Evolutionary conservation across 2,888 invertebrate genomes (phyloP).

Genomic region (Plagodis dolabraria): DNA sequence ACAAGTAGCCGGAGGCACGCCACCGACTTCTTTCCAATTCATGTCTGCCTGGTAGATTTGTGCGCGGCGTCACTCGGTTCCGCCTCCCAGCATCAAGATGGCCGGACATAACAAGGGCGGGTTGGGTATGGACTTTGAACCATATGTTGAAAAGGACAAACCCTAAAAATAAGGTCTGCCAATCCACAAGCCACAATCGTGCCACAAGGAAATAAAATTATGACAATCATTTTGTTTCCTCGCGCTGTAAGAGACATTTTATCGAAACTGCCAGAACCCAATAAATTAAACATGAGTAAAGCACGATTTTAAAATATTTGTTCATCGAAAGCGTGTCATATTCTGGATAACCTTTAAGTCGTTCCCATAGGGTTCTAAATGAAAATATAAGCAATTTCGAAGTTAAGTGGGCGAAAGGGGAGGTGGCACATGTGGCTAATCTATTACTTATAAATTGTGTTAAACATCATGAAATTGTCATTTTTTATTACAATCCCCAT

Average conservation of each 20-base stretch:
- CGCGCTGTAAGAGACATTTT: background rate
- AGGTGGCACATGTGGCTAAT: no score
- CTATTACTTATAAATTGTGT: no score
- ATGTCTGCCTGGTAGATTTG: conserved; percentile 60
- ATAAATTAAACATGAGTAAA: no score
- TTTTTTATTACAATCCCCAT: no score
- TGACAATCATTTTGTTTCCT: background rate
- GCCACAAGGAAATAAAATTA: background rate
- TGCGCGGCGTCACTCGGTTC: conserved; percentile 62
- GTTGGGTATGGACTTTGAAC: conserved; percentile 18
- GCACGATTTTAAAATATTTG: no score
- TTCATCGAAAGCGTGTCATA: no score
- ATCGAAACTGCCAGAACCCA: no score
- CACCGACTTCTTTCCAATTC: conserved; percentile 36
- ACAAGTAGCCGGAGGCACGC: background rate
- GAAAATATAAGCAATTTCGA: no score
- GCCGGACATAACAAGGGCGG: conserved; percentile 41
- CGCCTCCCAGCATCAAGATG: conserved; percentile 57
- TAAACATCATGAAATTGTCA: no score
- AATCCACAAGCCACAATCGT: conserved; percentile 2
- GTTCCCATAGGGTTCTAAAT: no score
- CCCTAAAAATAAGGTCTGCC: conserved; percentile 12
- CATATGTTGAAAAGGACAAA: conserved; percentile 3
- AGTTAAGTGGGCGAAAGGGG: no score
- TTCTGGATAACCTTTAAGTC: no score